Evolutionary conservation across 2,797 vertebrate genomes (phyloP), one percentile per base, ranked within the genome.

Genomic region (Gallinago solitaria): DNA sequence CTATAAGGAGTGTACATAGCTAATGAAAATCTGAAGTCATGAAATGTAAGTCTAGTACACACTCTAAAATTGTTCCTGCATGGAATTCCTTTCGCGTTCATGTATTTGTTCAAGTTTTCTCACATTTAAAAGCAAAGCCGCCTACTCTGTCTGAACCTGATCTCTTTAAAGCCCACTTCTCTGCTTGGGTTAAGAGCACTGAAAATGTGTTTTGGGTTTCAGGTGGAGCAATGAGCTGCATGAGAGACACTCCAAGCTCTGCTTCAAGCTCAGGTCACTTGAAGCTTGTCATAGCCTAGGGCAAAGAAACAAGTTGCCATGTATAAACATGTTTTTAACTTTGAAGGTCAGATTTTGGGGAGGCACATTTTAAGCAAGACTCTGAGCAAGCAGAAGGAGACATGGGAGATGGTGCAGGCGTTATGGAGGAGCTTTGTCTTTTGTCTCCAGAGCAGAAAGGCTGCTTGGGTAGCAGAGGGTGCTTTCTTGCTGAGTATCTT

Each of bases 41-140:
- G 24, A 65, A 50, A 61, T 20, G 2, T 5, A 53, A 48, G 8
- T 74, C 14, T 78, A 2, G 54, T 41, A 7, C 18, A 25, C 9
- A 15, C 9, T 63, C 28, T 51, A 45, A 53, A 67, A 54, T 32
- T 59, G 5, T 60, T 80, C 19, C 45, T 54, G n/a, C 28, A 5
- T 57, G 41, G 27, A 88, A 50, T 57, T 86, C 32, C 9, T 71
- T 68, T 91, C 1, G 1, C 0, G 0, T 67, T 20, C 25, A 12
- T 13, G 1, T 67, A 25, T 79, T 73, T 83, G 8, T 25, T 76
- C 51, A 64, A 28, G 7, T 48, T 91, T 90, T 71, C 69, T 81
- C 48, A n/a, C 11, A 23, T n/a, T 43, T 73, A 27, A 76, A 82
- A 79, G 10, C 16, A 89, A 54, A 68, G 24, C 12, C 0, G 1